A percentile compares a stretch with the other conserved stretches of the same genome.
Evolutionary conservation across 1,140 invertebrate species (phyloP).

Genomic region (Riptortus pedestris): DNA sequence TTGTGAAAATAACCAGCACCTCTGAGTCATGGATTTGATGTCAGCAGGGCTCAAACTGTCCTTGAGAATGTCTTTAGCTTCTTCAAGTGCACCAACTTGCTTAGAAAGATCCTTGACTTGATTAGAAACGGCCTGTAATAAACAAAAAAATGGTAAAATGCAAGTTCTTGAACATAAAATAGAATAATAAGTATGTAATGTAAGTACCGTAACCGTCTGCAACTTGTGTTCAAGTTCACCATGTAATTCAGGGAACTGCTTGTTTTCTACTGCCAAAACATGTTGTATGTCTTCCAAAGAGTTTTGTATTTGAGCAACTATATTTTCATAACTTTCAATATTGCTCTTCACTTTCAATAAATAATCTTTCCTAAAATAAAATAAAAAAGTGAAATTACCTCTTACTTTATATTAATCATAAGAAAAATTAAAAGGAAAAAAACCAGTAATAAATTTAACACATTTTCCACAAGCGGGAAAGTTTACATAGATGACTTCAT

Average conservation of each 20-base stretch:
- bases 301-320: neutral
- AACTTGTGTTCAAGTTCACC: neutral
- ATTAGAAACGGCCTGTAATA: constrained; percentile 19
- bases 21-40: constrained; percentile 67
- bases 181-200: constrained; percentile 22
- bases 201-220: neutral
- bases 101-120: constrained; percentile 17
- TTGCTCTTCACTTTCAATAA: constrained; percentile 10
- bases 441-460: too few species aligned
- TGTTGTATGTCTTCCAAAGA: neutral
- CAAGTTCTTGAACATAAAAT: neutral
- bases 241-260: neutral
- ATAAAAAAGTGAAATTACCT: neutral
- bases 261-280: neutral
- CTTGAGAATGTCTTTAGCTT: constrained; percentile 69
- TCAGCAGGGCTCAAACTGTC: constrained; percentile 78
- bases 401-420: too few species aligned
- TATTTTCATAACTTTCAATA: constrained; percentile 16
- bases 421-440: too few species aligned
- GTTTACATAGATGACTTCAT: too few species aligned
- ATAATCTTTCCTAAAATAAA: constrained; percentile 20
- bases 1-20: constrained; percentile 61
- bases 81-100: constrained; percentile 35
- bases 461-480: too few species aligned
- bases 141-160: neutral